phyloP scores from a whole-genome alignment of 2,888 invertebrate genomes.

The Apotomis turbidana region DNA sequence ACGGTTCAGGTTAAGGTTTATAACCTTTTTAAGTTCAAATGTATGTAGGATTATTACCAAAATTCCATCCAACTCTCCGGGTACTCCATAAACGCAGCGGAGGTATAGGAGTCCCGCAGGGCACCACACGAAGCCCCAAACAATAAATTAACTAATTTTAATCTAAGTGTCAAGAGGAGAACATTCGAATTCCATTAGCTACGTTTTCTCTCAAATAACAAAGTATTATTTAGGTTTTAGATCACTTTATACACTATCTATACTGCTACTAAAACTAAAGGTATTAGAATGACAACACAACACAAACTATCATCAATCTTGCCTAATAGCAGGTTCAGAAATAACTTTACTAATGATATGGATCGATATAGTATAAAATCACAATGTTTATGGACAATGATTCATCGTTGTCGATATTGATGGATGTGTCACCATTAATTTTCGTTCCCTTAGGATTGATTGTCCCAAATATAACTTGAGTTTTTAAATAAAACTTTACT shows the following conservation, averaged over 20 bases:
- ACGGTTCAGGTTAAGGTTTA: no score
- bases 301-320: constrained; percentile 7
- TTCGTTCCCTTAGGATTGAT: neutral
- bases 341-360: constrained; percentile 12
- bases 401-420: constrained; percentile 1
- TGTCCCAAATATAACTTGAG: neutral
- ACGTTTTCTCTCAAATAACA: constrained; percentile 1
- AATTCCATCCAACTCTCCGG: neutral
- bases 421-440: constrained; percentile 3
- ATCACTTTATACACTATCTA: neutral
- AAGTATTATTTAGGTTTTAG: constrained; percentile 10
- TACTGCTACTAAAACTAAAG: neutral
- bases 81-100: neutral
- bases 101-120: neutral
- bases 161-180: constrained; percentile 25
- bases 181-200: constrained; percentile 3
- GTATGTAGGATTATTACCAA: neutral
- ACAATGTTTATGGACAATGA: neutral
- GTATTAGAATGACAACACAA: neutral
- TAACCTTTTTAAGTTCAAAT: neutral
- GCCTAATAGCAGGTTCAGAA: constrained; percentile 9
- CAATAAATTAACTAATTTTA: constrained; percentile 29
- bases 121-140: neutral
- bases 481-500: neutral
- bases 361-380: constrained; percentile 6